Evolutionary conservation across 2,888 invertebrate species (phyloP), one percentile per base, ranked within the genome.

Genomic region (Acrocyrtus sp.): DNA sequence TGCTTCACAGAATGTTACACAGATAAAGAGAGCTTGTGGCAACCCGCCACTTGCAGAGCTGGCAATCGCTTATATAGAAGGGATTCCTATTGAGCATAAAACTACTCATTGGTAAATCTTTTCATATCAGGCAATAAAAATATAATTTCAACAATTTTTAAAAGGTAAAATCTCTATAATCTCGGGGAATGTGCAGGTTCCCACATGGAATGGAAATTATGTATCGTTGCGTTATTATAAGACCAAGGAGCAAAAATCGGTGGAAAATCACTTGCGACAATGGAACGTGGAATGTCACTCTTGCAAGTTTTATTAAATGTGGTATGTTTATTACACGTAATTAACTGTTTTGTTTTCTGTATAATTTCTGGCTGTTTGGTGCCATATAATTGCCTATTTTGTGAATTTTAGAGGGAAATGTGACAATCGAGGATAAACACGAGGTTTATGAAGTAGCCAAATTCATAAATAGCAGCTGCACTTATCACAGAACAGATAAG

Each of bases 261-360:
- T 94, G 94, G 94, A 91, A 92, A 79, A 90, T 94, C 34, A 89
- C 91, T 66, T 94, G 94, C 81, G 92, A 94, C 82, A 91, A 93
- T 81, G 94, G 94, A 0, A 89, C 88, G 79, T 94, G 94, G 94
- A 90, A 92, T 73, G 93, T 93, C 21, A 88, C 91, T 81, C 90
- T 92, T n/a, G 50, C 50, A 4, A 58, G 63, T 34, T 74, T 70
- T 12, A 21, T 58, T 34, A 60, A 89, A 91, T 74, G 91, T 60
- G 75, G 75, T 75, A 5, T 15, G 39, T 21, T 26, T 29, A 15
- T 54, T 29, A 54, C 27, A 19, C n/a, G 4, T 10, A n/a, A 51
- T 51, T 21, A 24, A 51, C 12, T 12, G 41, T 39, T 39, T 39
- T 39, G 41, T 10, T 12, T 39, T n/a, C n/a, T n/a, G n/a, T n/a